Conservation (phyloP, 1,140 invertebrate species). For the Thrips palmi region DNA sequence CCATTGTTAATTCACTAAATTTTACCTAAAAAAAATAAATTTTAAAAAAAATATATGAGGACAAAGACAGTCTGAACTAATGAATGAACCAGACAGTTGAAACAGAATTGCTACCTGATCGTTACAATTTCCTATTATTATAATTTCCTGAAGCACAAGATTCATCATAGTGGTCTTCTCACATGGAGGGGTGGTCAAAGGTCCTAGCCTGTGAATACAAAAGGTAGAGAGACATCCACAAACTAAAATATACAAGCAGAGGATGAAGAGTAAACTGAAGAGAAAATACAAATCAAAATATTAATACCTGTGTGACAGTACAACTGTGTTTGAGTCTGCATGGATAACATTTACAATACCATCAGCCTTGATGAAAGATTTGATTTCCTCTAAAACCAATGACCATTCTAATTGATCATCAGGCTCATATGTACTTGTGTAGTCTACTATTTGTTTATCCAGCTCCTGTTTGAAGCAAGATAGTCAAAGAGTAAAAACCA, state of each 20-base stretch:
- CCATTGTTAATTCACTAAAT: constrained; percentile 92
- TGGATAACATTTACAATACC: constrained; percentile 74
- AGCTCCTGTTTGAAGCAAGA: constrained; percentile 46
- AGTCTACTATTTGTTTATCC: constrained; percentile 81
- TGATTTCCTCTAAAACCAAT: constrained; percentile 84
- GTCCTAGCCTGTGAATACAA: constrained; percentile 61
- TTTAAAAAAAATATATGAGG: not conserved
- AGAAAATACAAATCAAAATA: not conserved
- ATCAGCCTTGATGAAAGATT: constrained; percentile 85
- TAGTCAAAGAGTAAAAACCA: constrained; percentile 6
- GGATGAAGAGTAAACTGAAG: not conserved
- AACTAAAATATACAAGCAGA: not conserved
- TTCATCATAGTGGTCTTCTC: constrained; percentile 74
- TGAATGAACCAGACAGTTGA: not conserved
- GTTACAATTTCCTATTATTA: constrained; percentile 83
- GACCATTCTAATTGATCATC: constrained; percentile 95
- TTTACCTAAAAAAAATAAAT: constrained; percentile 47
- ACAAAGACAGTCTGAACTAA: no score
- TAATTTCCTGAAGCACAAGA: constrained; percentile 78
- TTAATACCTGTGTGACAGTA: constrained; percentile 56
- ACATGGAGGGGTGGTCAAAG: constrained; percentile 67
- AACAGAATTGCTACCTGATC: constrained; percentile 43
- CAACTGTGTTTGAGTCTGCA: constrained; percentile 64
- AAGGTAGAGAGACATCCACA: constrained; percentile 23
- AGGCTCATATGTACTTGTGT: constrained; percentile 85